Base-by-base conservation (phyloP, 2,113 vertebrate species). In the Thalassarche chlororhynchos region DNA sequence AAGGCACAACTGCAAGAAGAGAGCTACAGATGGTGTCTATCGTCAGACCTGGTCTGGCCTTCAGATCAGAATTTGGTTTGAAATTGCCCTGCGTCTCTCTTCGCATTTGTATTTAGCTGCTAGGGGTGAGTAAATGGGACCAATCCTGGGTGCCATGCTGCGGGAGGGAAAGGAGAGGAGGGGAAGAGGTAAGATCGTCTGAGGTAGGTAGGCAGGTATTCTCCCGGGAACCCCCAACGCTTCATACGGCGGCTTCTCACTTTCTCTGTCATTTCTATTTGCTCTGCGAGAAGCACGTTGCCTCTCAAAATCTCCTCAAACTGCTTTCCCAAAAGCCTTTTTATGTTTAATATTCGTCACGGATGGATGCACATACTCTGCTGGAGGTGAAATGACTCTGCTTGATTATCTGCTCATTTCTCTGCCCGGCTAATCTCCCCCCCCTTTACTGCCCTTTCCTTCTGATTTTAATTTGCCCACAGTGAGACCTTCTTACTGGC, bases 351-450 rank as follows among this genome's bases (percentile, higher is more conserved):
- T 91, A 65, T 81, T 95, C 38, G 2, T 75, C 6, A 14, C 3
- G 49, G 92, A 61, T 62, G 84, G 84, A 89, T 94, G 90, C 74
- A 79, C 74, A 44, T 57, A 55, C 40, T 75, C 89, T 78, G 83
- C 95, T 95, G 90, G 90, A 94, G 93, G 94, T 93, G 65, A 93
- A 97, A 92, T 77, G 21, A 90, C 69, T 86, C 90, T 57, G 72
- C 65, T 78, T 94, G 69, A 75, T 89, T 81, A 92, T 84, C 65
- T 93, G 96, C 61, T 95, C 89, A 79, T 90, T 95, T 92, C 83
- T 89, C 90, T 84, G 95, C 89, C 77, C 0, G 0, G 28, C 52
- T 93, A 64, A 92, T 88, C 79, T 64, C 40, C 32, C 54, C 9
- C 32, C 20, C 28, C 26, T 17, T 75, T 65, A 79, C 58, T 81